Base-by-base conservation (phyloP, 2,888 invertebrate species). In the Orthonevra nobilis region DNA sequence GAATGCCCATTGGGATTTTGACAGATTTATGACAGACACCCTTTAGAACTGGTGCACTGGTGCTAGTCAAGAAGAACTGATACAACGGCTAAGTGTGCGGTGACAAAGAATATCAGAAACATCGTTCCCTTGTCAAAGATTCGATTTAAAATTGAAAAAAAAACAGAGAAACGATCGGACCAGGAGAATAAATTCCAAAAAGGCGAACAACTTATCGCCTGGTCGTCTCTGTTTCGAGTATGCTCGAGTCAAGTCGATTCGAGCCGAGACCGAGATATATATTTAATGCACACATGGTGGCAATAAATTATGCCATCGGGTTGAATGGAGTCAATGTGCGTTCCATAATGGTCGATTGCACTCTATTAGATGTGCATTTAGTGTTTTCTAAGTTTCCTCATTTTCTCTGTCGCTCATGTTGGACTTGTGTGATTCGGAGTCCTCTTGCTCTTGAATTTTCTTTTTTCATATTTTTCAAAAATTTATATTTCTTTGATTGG, bases 1-100 rank as follows among this genome's bases (percentile, higher is more conserved):
- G 48, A 61, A 64, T 58, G 64, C 52, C 70, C 70, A 58, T 58
- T 64, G 63, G 56, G 63, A 63, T 58, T 77, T 70, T 77, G 75
- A 77, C 70, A 77, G 75, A 77, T 77, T 77, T 77, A 77, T 77
- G 75, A 77, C 63, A 28, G 17, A 70, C 32, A 48, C 70, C 50
- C 64, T 58, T 23, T 36, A 46, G 15, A 61, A 74, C 61, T 54
- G 46, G 68, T 54, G 52, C 68, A 54, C 54, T 23, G 64, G 19
- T 64, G 63, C 46, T 58, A 20, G 50, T 56, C 36, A 36, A 38
- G 19, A n/a, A n/a, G n/a, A n/a, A n/a, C 19, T 40, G 23, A 30
- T 9, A 40, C 36, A 30, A 61, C 15, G 46, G 10, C 32, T 23
- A 30, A 44, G 34, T 26, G 46, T 23, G 23, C 23, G 42, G 15